Evolutionary conservation across 23 tunicate species (phyloP).

Genomic region (Diplosoma virens): DNA sequence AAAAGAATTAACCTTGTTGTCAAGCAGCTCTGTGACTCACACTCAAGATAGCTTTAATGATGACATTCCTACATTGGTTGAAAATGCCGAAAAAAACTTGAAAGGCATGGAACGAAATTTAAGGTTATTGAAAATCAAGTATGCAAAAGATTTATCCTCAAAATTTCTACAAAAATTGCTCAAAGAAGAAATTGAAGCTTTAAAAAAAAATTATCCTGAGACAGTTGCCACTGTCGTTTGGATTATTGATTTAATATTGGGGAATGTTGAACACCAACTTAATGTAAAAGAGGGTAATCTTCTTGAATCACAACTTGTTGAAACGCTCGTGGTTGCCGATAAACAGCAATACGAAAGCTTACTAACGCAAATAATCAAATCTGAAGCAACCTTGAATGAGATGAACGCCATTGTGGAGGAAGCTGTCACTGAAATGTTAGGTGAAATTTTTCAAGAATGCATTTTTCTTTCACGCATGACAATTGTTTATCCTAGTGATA

Average conservation of each 20-base stretch:
- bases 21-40: neutral
- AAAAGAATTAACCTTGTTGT: slow-evolving; percentile 6
- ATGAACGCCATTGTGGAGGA: neutral
- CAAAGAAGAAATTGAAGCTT: neutral
- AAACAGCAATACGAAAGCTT: slow-evolving; percentile 1
- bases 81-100: slow-evolving; percentile 3
- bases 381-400: neutral
- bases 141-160: neutral
- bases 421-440: neutral
- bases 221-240: neutral
- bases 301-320: slow-evolving; percentile 5
- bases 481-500: slow-evolving; percentile 30
- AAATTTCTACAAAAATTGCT: neutral
- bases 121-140: neutral
- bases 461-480: neutral
- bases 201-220: neutral
- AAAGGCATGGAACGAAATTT: slow-evolving; percentile 15
- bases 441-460: slow-evolving; percentile 4
- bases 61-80: neutral
- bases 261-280: neutral
- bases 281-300: slow-evolving; percentile 25
- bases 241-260: slow-evolving; percentile 22
- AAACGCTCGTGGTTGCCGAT: neutral
- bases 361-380: neutral
- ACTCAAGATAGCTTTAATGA: neutral